Percentiles rank a stretch among this genome's conserved stretches.
phyloP scores from a whole-genome alignment of 2,797 vertebrate species.

The Sylvilagus floridanus region DNA sequence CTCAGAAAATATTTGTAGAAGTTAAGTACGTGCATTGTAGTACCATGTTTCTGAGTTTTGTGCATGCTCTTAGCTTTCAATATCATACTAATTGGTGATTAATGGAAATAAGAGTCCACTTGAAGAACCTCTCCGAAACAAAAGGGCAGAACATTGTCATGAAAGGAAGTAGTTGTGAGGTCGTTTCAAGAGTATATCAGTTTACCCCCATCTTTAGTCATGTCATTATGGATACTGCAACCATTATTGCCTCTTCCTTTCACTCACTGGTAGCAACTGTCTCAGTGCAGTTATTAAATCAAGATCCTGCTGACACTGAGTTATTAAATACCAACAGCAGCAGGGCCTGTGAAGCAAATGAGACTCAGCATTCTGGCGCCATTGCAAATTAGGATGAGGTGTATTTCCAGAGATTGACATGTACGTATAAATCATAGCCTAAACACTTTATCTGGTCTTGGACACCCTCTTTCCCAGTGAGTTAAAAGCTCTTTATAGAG shows the following conservation, averaged over 20 bases:
- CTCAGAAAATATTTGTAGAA: neutral
- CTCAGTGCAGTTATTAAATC: slow-evolving; percentile 60
- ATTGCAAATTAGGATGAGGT: slow-evolving; percentile 56
- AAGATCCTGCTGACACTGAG: slow-evolving; percentile 71
- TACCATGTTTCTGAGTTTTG: neutral
- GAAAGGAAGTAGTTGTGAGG: neutral
- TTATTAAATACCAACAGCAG: slow-evolving; percentile 63
- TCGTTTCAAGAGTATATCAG: neutral
- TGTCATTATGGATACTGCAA: neutral
- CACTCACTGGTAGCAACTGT: neutral
- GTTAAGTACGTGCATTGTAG: neutral
- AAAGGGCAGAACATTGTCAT: neutral
- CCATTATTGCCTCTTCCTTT: neutral
- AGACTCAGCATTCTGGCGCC: slow-evolving; percentile 40
- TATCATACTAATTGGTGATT: neutral
- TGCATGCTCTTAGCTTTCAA: neutral
- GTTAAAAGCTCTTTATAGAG: slow-evolving; percentile 60
- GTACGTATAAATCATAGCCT: slow-evolving; percentile 68
- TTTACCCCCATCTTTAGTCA: neutral
- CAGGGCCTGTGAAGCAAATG: neutral
- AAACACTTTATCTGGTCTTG: slow-evolving; percentile 53
- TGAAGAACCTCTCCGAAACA: neutral
- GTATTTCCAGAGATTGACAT: slow-evolving; percentile 66
- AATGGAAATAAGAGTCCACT: neutral
- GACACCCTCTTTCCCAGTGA: slow-evolving; percentile 13